Conservation (phyloP, 2,797 vertebrate species). For the Rhinoraja longicauda region DNA sequence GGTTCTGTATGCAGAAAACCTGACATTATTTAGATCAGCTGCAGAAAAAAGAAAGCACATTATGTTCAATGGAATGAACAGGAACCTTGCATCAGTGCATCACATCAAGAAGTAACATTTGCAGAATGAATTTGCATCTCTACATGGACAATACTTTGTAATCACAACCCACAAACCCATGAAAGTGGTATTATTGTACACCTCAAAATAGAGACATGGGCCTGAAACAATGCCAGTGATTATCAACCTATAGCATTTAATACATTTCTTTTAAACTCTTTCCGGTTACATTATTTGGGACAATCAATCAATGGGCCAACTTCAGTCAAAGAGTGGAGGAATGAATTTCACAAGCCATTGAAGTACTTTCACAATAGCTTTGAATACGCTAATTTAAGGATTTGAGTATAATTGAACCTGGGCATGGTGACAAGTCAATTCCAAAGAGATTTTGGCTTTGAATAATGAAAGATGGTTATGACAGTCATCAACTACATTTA, state of each 20-base stretch:
- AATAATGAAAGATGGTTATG: not conserved
- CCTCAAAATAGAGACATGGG: not conserved
- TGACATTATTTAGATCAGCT: slow-evolving; percentile 98
- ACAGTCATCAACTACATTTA: not conserved
- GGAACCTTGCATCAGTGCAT: not conserved
- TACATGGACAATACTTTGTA: not conserved
- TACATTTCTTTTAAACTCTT: not conserved
- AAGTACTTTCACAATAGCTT: not conserved
- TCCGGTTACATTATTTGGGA: not conserved
- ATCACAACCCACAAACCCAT: not conserved
- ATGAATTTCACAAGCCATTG: not conserved
- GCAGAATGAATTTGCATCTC: not conserved
- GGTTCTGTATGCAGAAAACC: slow-evolving; percentile 94
- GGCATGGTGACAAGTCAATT: not conserved
- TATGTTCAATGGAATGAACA: not conserved
- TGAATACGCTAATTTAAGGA: not conserved
- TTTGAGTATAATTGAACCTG: not conserved
- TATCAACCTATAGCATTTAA: not conserved
- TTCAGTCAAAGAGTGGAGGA: not conserved
- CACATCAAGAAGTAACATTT: not conserved
- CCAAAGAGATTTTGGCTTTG: not conserved
- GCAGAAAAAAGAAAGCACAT: slow-evolving; percentile 41
- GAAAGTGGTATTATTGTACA: not conserved
- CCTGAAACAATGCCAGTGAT: not conserved
- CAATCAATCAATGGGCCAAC: not conserved